These are phyloP conservation scores for Aurelia sp. DNA, from an alignment of 30 jellyfish, hydroid and myxozoan species.

Conservation along the genomic window DNA sequence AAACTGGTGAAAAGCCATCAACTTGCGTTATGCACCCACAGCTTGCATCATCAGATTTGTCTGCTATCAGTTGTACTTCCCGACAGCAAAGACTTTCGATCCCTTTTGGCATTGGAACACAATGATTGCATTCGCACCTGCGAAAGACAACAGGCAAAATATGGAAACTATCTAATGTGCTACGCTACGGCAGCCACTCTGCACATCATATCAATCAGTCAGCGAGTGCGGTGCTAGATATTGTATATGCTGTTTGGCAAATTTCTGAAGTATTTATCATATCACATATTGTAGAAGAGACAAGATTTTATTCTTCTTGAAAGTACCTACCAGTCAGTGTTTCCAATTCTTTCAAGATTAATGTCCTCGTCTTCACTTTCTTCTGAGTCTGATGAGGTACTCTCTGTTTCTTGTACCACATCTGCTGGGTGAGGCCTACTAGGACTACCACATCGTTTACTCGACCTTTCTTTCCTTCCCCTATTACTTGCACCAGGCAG, in stretches of 20 bases:
- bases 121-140: constrained; percentile 18
- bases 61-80: constrained; percentile 8
- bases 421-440: constrained; percentile 8
- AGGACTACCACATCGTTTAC: constrained; percentile 10
- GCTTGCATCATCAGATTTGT: constrained; percentile 12
- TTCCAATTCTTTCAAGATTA: constrained; percentile 13
- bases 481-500: constrained; percentile 20
- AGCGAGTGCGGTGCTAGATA: background rate
- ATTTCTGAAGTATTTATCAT: constrained; percentile 9
- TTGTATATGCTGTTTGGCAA: background rate
- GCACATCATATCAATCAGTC: background rate
- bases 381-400: background rate
- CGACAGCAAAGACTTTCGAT: constrained; percentile 17
- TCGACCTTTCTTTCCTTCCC: background rate
- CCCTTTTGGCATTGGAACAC: constrained; percentile 30
- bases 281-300: background rate
- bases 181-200: background rate
- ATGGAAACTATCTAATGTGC: background rate
- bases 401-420: background rate
- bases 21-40: constrained; percentile 39
- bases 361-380: constrained; percentile 25
- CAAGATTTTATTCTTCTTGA: background rate
- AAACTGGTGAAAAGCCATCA: constrained; percentile 33
- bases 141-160: too few relatives aligned
- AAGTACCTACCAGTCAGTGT: constrained; percentile 27